Conservation (phyloP, 2,797 vertebrate genomes). For the Sphenodon punctatus region DNA sequence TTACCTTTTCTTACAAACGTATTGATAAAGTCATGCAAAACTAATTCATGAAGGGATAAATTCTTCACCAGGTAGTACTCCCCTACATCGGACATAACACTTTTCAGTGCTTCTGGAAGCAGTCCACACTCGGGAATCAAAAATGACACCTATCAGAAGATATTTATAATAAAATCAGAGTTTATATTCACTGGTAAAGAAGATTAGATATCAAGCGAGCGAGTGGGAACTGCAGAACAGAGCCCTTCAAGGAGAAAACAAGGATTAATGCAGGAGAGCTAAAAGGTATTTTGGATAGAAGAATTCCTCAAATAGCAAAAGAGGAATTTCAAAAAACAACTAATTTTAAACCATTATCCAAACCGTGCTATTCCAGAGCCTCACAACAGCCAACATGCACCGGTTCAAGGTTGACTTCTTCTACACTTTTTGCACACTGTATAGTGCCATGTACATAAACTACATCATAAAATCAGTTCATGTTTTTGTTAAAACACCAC, state of each 20-base stretch:
- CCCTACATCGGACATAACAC: conserved; percentile 71
- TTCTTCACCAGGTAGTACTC: conserved; percentile 85
- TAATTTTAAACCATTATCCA: background rate
- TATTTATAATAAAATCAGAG: background rate
- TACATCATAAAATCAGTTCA: too few species aligned
- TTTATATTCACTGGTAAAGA: background rate
- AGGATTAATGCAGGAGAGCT: too few species aligned
- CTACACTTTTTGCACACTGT: background rate
- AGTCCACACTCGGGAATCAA: conserved; percentile 87
- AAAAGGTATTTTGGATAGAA: background rate
- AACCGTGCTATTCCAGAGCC: background rate
- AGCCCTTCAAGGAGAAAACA: background rate
- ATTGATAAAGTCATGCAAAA: conserved; percentile 79
- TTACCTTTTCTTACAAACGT: conserved; percentile 84
- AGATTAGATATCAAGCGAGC: too few species aligned
- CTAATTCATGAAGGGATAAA: conserved; percentile 80
- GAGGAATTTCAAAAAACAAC: background rate
- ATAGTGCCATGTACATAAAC: background rate
- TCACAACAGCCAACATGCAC: background rate
- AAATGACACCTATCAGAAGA: conserved; percentile 83
- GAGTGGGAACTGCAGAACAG: background rate
- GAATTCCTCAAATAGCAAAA: background rate
- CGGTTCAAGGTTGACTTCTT: background rate
- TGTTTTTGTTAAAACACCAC: too few species aligned
- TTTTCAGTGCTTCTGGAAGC: conserved; percentile 77